These are phyloP conservation scores for Etheostoma spectabile DNA, from an alignment of 2,113 vertebrate species.

Conservation along the genomic window DNA sequence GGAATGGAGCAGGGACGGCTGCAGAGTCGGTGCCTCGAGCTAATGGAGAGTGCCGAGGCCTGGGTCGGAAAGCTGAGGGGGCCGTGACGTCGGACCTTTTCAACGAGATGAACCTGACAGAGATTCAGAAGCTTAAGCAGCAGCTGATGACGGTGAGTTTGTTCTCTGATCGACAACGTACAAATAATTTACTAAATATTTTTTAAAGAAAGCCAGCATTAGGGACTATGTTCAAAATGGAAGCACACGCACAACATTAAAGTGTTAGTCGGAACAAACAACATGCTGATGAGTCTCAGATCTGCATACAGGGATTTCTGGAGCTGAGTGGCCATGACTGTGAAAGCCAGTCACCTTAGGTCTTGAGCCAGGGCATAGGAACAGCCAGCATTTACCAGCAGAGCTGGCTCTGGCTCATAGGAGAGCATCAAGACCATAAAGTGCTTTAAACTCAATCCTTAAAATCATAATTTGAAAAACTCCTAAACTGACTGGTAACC, in stretches of 20 bases:
- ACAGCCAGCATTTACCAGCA: background rate
- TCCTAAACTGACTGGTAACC: no score
- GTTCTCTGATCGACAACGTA: background rate
- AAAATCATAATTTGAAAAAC: background rate
- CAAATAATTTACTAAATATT: background rate
- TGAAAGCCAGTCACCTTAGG: background rate
- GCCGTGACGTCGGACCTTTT: constrained; percentile 88
- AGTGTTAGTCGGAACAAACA: background rate
- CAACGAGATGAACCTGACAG: constrained; percentile 96
- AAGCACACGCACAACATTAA: background rate
- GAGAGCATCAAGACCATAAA: background rate
- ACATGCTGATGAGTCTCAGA: background rate
- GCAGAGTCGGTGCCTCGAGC: constrained; percentile 80
- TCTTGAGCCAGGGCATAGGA: background rate
- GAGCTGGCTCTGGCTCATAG: no score
- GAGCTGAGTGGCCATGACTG: background rate
- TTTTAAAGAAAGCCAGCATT: background rate
- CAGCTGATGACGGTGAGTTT: constrained; percentile 91
- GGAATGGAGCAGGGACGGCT: background rate
- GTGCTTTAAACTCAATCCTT: background rate
- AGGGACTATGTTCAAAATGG: background rate
- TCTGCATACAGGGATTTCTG: background rate
- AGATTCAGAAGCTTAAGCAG: constrained; percentile 97
- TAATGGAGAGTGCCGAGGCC: constrained; percentile 87
- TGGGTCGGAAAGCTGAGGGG: constrained; percentile 86